Evolutionary conservation across 2,888 invertebrate species (phyloP).

Genomic region (Bimastos eiseni): DNA sequence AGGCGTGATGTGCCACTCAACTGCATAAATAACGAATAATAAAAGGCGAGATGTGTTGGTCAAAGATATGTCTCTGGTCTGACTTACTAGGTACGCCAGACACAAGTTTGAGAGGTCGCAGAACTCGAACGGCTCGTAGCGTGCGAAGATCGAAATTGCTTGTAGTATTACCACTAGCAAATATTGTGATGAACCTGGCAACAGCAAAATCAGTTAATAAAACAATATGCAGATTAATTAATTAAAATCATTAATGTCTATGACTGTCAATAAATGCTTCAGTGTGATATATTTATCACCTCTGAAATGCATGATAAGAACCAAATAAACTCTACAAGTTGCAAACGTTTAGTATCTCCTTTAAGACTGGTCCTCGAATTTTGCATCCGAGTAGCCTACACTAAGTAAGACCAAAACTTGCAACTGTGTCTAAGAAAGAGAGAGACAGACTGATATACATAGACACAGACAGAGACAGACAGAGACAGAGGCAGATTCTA

Average conservation of each 20-base stretch:
- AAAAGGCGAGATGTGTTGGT: neutral
- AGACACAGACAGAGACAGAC: too few relatives aligned
- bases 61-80: neutral
- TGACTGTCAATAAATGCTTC: neutral
- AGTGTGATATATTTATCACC: neutral
- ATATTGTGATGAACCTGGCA: slow-evolving; percentile 63
- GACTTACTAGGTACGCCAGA: slow-evolving; percentile 99
- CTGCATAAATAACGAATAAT: neutral
- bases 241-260: neutral
- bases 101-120: slow-evolving; percentile 99
- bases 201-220: neutral
- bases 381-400: neutral
- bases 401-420: neutral
- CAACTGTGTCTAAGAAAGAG: too few relatives aligned
- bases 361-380: too few relatives aligned
- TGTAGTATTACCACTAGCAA: slow-evolving; percentile 69
- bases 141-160: slow-evolving; percentile 87
- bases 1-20: neutral
- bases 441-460: too few relatives aligned
- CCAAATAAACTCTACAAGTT: neutral
- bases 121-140: slow-evolving; percentile 98
- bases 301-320: neutral
- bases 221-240: neutral
- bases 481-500: too few relatives aligned
- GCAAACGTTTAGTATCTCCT: neutral